Percentiles rank a stretch among this genome's conserved stretches.
Evolutionary conservation across 2,888 invertebrate species (phyloP).

Genomic region (Tipula vernalis): DNA sequence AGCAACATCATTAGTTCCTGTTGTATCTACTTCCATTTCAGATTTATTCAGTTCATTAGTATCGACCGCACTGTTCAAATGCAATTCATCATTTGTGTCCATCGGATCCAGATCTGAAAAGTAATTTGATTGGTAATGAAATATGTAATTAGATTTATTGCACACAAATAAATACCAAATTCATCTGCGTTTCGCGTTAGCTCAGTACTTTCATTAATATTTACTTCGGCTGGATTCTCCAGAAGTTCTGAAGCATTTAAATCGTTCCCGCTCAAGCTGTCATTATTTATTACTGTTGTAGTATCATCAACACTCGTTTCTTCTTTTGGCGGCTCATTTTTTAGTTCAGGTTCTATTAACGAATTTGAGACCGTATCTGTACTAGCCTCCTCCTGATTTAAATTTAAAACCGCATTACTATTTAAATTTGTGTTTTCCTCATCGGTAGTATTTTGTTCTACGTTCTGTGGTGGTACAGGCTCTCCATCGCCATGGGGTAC

Average conservation of each 20-base stretch:
- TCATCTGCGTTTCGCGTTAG: not conserved
- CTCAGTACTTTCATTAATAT: slow-evolving; percentile 6
- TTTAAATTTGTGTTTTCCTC: not conserved
- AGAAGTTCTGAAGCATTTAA: not conserved
- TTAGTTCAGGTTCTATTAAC: not conserved
- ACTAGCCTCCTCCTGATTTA: slow-evolving; percentile 10
- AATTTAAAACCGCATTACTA: not conserved
- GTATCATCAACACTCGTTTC: not conserved
- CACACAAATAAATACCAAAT: not conserved
- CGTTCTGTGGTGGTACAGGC: not conserved
- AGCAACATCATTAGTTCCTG: slow-evolving; percentile 16
- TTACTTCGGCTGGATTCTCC: not conserved
- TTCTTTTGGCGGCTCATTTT: not conserved
- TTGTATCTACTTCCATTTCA: slow-evolving; percentile 14
- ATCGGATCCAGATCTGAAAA: not conserved
- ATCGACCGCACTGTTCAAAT: slow-evolving; percentile 1
- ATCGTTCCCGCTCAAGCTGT: not conserved
- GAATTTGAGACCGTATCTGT: not conserved
- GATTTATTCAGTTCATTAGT: slow-evolving; percentile 6
- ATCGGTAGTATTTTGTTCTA: not conserved
- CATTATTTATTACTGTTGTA: not conserved
- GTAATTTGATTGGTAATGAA: not conserved
- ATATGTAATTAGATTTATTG: not conserved
- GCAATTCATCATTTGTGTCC: not conserved
- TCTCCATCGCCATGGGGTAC: not conserved